Evolutionary conservation across 2,113 vertebrate species (phyloP).

Genomic region (Xenopus borealis): DNA sequence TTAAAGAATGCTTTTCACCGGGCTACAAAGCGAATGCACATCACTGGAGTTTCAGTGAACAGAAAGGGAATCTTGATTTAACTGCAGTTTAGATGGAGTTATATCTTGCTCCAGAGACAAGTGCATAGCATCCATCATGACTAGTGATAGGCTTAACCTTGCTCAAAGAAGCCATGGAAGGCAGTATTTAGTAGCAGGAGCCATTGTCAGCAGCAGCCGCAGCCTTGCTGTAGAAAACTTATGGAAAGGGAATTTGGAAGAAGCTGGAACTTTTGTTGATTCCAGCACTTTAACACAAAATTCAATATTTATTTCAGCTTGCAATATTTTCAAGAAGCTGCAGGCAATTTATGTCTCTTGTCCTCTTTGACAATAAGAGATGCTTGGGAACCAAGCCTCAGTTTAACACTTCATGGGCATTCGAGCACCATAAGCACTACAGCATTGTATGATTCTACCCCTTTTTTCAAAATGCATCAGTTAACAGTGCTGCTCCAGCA

Average conservation of each 20-base stretch:
- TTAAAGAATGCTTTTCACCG: neutral
- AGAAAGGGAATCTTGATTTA: conserved; percentile 24
- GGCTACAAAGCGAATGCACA: neutral
- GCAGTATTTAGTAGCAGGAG: conserved; percentile 1
- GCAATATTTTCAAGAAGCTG: conserved; percentile 24
- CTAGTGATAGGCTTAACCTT: conserved; percentile 30
- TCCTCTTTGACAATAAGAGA: conserved; percentile 1
- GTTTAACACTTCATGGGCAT: conserved; percentile 17
- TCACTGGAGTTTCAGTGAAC: neutral
- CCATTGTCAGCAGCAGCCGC: conserved; percentile 32
- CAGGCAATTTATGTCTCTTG: conserved; percentile 25
- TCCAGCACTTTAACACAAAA: conserved; percentile 47
- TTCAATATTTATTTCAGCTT: conserved; percentile 41
- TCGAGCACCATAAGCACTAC: neutral
- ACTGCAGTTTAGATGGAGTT: conserved; percentile 33
- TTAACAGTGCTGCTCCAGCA: too few relatives aligned
- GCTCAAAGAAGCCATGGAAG: conserved; percentile 9
- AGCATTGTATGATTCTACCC: too few relatives aligned
- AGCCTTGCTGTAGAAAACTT: conserved; percentile 38
- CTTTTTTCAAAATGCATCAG: too few relatives aligned
- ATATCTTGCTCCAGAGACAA: conserved; percentile 27
- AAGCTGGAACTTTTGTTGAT: conserved; percentile 39
- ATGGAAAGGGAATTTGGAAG: conserved; percentile 40
- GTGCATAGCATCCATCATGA: conserved; percentile 26
- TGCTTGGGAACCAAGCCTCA: conserved; percentile 1